A percentile compares a stretch with the other conserved stretches of the same genome.
Conservation (phyloP, 1,140 invertebrate species). For the Neotoxoptera formosana region DNA sequence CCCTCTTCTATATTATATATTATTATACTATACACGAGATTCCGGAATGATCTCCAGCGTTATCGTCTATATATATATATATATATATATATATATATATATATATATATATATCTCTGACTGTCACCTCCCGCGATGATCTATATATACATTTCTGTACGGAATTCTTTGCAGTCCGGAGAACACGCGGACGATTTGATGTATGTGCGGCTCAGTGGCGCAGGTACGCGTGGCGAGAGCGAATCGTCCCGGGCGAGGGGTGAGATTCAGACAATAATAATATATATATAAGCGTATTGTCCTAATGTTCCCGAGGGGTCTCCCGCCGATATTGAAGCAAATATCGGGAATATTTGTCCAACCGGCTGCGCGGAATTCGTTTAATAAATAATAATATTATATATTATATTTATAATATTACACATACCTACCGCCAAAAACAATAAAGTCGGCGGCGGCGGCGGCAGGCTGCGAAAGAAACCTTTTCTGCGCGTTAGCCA, state of each 20-base stretch:
- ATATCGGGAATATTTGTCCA: slow-evolving; percentile 53
- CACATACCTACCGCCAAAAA: not conserved
- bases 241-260: not conserved
- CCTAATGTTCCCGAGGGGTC: slow-evolving; percentile 30
- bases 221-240: not conserved
- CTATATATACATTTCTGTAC: not conserved
- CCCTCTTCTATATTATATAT: not conserved
- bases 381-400: slow-evolving; percentile 55
- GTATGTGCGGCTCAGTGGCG: not conserved
- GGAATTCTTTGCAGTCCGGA: slow-evolving; percentile 37
- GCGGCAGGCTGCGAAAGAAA: not conserved
- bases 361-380: slow-evolving; percentile 44
- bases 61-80: no score
- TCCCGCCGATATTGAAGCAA: slow-evolving; percentile 38
- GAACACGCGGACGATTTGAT: slow-evolving; percentile 17
- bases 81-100: not conserved
- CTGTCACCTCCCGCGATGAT: not conserved
- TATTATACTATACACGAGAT: slow-evolving; percentile 13
- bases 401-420: not conserved
- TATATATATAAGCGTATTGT: slow-evolving; percentile 51
- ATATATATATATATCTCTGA: not conserved
- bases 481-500: not conserved
- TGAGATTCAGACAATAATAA: slow-evolving; percentile 42
- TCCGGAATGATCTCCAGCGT: not conserved
- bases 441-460: slow-evolving; percentile 49